Conservation (phyloP, 2,797 vertebrate genomes). For the Eulemur mongoz region DNA sequence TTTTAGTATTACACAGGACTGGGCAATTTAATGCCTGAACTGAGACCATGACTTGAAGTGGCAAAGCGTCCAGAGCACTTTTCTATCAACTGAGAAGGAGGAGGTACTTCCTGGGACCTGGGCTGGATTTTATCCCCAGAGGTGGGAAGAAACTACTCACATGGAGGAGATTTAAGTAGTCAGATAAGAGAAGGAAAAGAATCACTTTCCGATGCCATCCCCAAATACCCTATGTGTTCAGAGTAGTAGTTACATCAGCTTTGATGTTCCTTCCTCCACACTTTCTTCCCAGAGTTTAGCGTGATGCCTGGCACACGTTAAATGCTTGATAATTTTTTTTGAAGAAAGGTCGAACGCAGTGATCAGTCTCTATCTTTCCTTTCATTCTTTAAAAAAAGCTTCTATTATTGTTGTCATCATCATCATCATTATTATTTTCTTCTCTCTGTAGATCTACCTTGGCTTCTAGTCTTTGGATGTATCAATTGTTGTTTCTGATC, state of each 20-base stretch:
- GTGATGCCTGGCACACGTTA: neutral
- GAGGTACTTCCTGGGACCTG: neutral
- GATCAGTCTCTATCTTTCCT: neutral
- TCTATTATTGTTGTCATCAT: too few species aligned
- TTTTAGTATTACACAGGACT: neutral
- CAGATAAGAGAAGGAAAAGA: neutral
- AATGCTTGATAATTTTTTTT: neutral
- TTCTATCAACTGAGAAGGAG: neutral
- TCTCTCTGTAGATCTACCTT: neutral
- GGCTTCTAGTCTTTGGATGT: neutral
- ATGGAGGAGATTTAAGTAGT: rapidly evolving
- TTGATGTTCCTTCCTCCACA: rapidly evolving
- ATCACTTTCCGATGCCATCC: neutral
- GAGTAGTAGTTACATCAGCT: neutral
- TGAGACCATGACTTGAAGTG: neutral
- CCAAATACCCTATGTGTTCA: rapidly evolving
- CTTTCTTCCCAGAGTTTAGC: neutral
- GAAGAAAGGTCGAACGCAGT: neutral
- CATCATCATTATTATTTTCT: neutral
- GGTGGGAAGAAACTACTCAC: neutral
- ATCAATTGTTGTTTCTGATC: neutral
- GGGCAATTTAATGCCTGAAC: neutral
- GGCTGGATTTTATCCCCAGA: too few species aligned
- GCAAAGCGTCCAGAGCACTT: neutral
- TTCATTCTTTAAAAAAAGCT: neutral